Conservation (phyloP, 2,113 vertebrate species). For the Sturnus vulgaris region DNA sequence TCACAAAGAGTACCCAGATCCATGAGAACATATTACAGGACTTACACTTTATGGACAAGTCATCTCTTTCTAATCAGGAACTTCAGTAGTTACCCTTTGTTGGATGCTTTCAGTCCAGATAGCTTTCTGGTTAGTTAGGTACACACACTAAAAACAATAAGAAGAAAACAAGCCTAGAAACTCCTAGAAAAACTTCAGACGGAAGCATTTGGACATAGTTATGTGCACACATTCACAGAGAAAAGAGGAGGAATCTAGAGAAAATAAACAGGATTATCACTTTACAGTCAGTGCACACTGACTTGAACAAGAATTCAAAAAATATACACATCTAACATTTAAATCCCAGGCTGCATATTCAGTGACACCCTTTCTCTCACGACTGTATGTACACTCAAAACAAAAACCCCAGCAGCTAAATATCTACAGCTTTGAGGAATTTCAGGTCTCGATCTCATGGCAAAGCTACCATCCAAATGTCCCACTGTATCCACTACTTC, state of each 20-base stretch:
- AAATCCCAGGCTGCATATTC: background rate
- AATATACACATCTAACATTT: background rate
- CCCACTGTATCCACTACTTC: conserved; percentile 36
- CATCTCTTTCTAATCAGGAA: background rate
- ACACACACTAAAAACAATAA: background rate
- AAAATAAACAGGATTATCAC: background rate
- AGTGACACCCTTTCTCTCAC: background rate
- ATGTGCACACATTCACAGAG: background rate
- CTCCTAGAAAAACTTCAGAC: background rate
- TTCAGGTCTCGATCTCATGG: background rate
- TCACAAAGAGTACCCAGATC: background rate
- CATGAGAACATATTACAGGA: background rate
- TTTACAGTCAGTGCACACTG: background rate
- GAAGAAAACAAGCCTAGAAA: background rate
- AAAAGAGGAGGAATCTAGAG: background rate
- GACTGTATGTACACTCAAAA: background rate
- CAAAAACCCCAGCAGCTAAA: background rate
- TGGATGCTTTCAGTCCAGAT: background rate
- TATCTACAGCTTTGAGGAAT: background rate
- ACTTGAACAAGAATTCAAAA: background rate
- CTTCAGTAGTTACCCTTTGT: background rate
- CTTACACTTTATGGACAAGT: background rate
- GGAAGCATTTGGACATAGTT: background rate
- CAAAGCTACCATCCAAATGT: conserved; percentile 39
- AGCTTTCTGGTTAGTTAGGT: background rate